Base-by-base conservation (phyloP, 2,888 invertebrate genomes). In the Drosophila neonasuta region DNA sequence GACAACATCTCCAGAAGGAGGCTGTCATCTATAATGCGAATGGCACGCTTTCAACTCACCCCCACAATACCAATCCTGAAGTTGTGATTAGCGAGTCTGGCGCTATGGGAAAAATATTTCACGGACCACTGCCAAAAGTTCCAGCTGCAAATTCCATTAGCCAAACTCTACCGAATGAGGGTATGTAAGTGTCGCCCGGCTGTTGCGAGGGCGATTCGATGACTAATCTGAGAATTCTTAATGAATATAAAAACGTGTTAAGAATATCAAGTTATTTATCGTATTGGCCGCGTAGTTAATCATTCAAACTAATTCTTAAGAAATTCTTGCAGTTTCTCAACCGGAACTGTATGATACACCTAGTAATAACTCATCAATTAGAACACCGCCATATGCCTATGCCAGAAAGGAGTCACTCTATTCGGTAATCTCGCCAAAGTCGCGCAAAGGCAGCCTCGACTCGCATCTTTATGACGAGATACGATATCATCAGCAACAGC, bases 391-490 rank as follows among this genome's bases (percentile, higher is more conserved):
- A 2, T 91, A 90, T 62, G 86, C 87, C 32, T 91, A 91, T 67
- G 89, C 90, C 8, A 82, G 90, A 32, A 90, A 90, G 60, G 89
- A 90, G 34, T 89, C 91, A 0, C 71, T 90, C 0, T 91, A 91
- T 63, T 90, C 91, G 4, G 81, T 89, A 2, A 78, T 90, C 4
- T 66, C 87, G 32, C 90, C 90, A 2, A 89, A 90, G 58, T 90
- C 89, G 0, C 87, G 90, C n/a, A 91, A 91, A 49, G 88, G 88
- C 45, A 91, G 90, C 45, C 72, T 89, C 51, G 90, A 91, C 20
- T 90, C 90, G 20, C 91, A 91, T 77, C 73, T 91, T 13, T 91
- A 88, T 54, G 89, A 88, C 68, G 91, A 91, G 75, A 91, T 91
- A 61, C 90, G 89, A 39, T 91, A 91, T 55, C 87, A 86, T 30